phyloP scores from a whole-genome alignment of 2,113 vertebrate genomes.

The Cercopithecus mona region DNA sequence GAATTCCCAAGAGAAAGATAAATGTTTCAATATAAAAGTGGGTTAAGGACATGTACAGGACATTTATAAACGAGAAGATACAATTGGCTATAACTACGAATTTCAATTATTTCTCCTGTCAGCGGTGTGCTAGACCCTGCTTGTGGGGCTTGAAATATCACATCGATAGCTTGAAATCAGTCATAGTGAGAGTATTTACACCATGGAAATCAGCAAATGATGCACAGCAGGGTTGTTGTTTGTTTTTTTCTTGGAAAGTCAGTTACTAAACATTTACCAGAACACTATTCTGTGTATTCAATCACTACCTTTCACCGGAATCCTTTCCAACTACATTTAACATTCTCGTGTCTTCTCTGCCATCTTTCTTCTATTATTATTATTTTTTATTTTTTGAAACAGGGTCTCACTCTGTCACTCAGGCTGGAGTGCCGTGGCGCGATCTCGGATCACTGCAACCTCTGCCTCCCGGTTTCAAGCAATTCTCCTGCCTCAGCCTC shows the following conservation, averaged over 20 bases:
- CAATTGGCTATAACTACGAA: neutral
- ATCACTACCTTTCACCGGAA: neutral
- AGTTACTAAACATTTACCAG: slow-evolving; percentile 32
- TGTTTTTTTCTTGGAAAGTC: neutral
- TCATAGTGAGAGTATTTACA: slow-evolving; percentile 15
- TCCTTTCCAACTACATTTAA: neutral
- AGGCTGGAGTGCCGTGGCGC: neutral
- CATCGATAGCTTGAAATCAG: neutral
- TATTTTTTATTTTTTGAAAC: neutral
- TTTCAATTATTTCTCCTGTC: neutral
- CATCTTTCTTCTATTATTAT: neutral
- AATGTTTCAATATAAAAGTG: neutral
- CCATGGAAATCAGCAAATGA: neutral
- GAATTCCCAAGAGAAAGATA: slow-evolving; percentile 10
- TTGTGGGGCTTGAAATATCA: neutral
- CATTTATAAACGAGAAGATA: slow-evolving; percentile 4
- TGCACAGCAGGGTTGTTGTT: neutral
- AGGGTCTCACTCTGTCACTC: neutral
- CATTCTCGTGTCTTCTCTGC: neutral
- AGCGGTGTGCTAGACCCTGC: neutral
- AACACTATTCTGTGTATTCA: neutral
- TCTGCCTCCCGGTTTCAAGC: neutral
- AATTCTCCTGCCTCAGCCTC: neutral
- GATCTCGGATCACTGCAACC: neutral
- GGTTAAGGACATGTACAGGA: neutral